Conservation (phyloP, 2,113 vertebrate species). For the Arizona elegans region DNA sequence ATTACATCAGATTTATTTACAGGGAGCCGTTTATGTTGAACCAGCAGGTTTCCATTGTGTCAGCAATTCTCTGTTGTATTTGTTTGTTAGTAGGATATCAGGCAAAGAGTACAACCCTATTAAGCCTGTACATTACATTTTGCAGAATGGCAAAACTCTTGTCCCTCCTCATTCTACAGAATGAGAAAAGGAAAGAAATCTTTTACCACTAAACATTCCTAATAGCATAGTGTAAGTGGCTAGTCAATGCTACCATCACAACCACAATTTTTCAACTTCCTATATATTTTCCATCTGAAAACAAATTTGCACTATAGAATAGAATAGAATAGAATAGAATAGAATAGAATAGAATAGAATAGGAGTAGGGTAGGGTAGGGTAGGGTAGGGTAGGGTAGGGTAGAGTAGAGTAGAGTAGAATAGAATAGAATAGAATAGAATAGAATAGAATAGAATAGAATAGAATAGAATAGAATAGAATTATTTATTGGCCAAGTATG, state of each 20-base stretch:
- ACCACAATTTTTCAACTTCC: conserved; percentile 4
- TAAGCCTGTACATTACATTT: conserved; percentile 73
- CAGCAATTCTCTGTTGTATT: conserved; percentile 73
- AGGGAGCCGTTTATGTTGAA: conserved; percentile 73
- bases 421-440: too few relatives aligned
- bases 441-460: too few relatives aligned
- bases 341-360: too few relatives aligned
- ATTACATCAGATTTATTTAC: conserved; percentile 74
- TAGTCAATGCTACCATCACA: conserved; percentile 25
- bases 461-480: too few relatives aligned
- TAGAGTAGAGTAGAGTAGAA: too few relatives aligned
- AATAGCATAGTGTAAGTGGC: conserved; percentile 53
- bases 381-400: too few relatives aligned
- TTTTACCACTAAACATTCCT: conserved; percentile 50
- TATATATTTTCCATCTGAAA: conserved; percentile 24
- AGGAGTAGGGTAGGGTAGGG: too few relatives aligned
- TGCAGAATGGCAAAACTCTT: conserved; percentile 66
- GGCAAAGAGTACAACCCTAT: conserved; percentile 73
- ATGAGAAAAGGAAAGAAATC: conserved; percentile 58
- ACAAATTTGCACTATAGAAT: conserved; percentile 1
- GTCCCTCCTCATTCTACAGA: conserved; percentile 46
- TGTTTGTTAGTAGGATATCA: conserved; percentile 70
- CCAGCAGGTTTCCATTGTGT: conserved; percentile 72
- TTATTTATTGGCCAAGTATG: too few relatives aligned
- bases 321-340: too few relatives aligned